A percentile compares a stretch with the other conserved stretches of the same genome.
Conservation (phyloP, 2,113 vertebrate species). For the Sturnira hondurensis region DNA sequence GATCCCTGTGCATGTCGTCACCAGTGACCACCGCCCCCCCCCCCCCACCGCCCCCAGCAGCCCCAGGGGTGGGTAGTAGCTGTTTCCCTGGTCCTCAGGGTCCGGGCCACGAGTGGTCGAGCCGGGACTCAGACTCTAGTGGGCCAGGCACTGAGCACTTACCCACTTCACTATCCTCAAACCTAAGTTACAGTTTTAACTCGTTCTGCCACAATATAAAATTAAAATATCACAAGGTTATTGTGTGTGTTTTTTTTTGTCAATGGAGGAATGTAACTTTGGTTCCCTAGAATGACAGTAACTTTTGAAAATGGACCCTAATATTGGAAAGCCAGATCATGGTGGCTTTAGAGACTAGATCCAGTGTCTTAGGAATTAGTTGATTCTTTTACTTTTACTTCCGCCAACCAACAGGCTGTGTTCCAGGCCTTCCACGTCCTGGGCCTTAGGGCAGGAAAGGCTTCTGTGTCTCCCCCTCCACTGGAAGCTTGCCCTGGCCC, state of each 20-base stretch:
- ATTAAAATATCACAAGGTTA: not conserved
- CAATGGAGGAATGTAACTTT: not conserved
- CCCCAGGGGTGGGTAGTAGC: not conserved
- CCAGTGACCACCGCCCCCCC: not conserved
- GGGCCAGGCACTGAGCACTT: not conserved
- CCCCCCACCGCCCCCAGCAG: not conserved
- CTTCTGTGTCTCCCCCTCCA: not conserved
- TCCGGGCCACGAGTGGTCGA: not conserved
- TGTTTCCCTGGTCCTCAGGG: not conserved
- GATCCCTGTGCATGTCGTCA: not conserved
- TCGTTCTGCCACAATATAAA: not conserved
- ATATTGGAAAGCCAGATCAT: not conserved
- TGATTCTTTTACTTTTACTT: not conserved
- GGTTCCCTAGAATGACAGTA: not conserved
- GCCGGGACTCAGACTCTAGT: not conserved
- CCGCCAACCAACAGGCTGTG: not conserved
- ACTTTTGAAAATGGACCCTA: not conserved
- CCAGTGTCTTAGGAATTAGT: not conserved
- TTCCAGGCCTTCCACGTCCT: not conserved
- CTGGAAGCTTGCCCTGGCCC: not conserved
- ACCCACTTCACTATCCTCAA: not conserved
- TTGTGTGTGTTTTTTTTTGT: not conserved
- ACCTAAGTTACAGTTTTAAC: not conserved
- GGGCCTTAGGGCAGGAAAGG: not conserved
- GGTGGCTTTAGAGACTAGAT: not conserved